Evolutionary conservation across 2,888 invertebrate species (phyloP), one percentile per base, ranked within the genome.

Genomic region (Ptychoptera albimana): DNA sequence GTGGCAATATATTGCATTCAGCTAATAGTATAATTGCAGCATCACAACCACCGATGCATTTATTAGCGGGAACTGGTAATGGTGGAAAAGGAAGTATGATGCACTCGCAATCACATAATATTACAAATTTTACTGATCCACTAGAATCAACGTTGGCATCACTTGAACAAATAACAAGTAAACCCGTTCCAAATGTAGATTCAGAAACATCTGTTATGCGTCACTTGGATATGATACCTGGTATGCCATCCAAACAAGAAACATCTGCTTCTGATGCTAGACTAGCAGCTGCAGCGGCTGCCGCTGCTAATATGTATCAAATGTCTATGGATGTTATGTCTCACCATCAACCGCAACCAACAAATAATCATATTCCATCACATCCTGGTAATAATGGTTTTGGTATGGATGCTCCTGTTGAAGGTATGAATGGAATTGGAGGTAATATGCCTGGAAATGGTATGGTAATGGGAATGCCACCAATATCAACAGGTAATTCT

Each of bases 141-240:
- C 69, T 81, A 53, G 81, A 81, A 62, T 74, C 79, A 52, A 77
- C 79, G 44, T 66, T 81, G 54, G 80, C 80, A 40, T 79, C 75
- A 53, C 65, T 81, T 51, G 81, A 81, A 62, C 73, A 77, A 16
- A 38, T 43, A 42, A 23, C 23, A 23, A 43, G 12, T 29, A 35
- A 39, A 43, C 16, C 16, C 66, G 43, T 72, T 73, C 43, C 68
- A 70, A 66, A 70, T 41, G 68, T 70, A 45, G 69, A 67, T 39
- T 69, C 70, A 43, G 60, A 67, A 47, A 59, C 67, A 40, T 64
- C 72, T 35, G 60, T 69, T 57, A 69, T 69, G 47, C 68, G 71
- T 30, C 70, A 71, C 63, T 57, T 64, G 63, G 51, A 63, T 61
- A 53, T 69, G 47, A 66, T 66, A 54, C 51, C 60, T 13, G 65